A percentile compares a stretch with the other conserved stretches of the same genome.
Conservation (phyloP, 2,113 vertebrate genomes). For the Laticauda laticaudata region DNA sequence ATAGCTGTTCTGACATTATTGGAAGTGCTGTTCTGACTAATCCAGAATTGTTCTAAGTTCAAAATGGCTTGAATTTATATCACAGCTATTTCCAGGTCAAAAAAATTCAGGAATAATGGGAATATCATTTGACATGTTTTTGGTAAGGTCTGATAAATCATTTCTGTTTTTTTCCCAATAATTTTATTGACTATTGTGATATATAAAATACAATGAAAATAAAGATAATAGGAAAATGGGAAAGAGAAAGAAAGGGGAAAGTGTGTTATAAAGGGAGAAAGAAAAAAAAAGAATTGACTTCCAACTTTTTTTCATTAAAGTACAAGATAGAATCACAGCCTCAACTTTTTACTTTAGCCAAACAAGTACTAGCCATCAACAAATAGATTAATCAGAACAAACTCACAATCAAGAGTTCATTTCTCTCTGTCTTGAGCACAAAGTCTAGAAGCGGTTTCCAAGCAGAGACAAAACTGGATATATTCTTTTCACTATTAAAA, state of each 20-base stretch:
- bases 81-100: not conserved
- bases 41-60: not conserved
- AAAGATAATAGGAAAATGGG: not conserved
- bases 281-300: not conserved
- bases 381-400: not conserved
- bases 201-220: not conserved
- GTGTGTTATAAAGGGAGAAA: not conserved
- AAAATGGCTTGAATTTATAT: not conserved
- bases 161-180: not conserved
- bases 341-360: not conserved
- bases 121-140: not conserved
- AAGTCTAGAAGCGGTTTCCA: not conserved
- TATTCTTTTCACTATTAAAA: not conserved
- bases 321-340: not conserved
- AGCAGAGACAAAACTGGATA: not conserved
- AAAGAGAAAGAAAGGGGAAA: not conserved
- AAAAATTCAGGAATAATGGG: not conserved
- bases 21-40: not conserved
- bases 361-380: not conserved
- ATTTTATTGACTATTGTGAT: not conserved
- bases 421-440: not conserved
- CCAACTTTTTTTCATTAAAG: not conserved
- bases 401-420: not conserved
- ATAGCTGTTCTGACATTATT: not conserved
- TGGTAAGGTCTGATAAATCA: not conserved